Evolutionary conservation across 2,113 vertebrate genomes (phyloP).

Genomic region (Prietella phreatophila): DNA sequence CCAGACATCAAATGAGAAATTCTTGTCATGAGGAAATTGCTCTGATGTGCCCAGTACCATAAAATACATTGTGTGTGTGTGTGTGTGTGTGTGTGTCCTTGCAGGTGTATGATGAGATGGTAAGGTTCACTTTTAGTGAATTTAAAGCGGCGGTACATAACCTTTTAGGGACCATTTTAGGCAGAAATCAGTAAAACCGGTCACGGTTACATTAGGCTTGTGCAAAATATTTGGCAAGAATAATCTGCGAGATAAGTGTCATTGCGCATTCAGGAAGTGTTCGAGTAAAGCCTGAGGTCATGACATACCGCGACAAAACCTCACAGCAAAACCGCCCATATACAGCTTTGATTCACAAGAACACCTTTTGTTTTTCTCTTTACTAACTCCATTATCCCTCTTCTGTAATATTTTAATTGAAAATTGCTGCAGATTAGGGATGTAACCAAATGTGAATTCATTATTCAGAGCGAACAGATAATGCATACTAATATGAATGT

Average conservation of each 20-base stretch:
- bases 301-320: not conserved
- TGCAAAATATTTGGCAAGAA: not conserved
- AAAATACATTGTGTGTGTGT: not conserved
- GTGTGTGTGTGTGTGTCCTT: not conserved
- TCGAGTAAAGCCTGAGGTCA: not conserved
- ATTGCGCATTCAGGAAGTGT: not conserved
- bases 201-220: not conserved
- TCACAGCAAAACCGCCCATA: not conserved
- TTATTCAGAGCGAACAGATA: not conserved
- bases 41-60: conserved; percentile 3
- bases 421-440: not conserved
- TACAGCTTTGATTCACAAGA: not conserved
- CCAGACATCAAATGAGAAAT: conserved; percentile 8
- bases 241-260: not conserved
- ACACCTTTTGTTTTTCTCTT: not conserved
- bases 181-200: not conserved
- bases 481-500: not conserved
- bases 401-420: not conserved
- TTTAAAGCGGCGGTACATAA: not conserved
- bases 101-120: not conserved
- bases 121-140: not conserved
- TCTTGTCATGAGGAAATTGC: not conserved
- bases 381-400: not conserved
- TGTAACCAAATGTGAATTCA: not conserved
- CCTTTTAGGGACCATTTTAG: not conserved